Base-by-base conservation (phyloP, 2,797 vertebrate species). In the Dendrocincla tyrannina region DNA sequence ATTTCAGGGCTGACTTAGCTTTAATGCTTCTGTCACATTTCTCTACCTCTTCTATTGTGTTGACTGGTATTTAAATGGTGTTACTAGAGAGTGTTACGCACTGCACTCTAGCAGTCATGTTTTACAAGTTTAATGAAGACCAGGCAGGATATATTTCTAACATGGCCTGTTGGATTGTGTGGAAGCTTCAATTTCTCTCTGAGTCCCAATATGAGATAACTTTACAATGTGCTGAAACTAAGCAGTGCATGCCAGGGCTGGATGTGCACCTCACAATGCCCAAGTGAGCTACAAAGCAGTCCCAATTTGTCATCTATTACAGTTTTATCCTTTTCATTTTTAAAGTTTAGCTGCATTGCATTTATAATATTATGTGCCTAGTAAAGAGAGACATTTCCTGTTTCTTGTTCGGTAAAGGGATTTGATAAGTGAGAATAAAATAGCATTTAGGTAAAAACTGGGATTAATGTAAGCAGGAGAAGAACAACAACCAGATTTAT, bases 41-140 rank as follows among this genome's bases (percentile, higher is more conserved):
- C 91, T 68, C 75, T 91, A 46, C 67, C 63, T 92, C 46, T 82
- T 67, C 88, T 83, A 0, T 87, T 85, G 63, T 76, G 53, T 60
- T 91, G 88, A 53, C 52, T 79, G 60, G 37, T 88, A 37, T 93
- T 93, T 94, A 73, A 95, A 88, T 67, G 37, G 44, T 92, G 83
- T 81, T 92, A 46, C 87, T 87, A 93, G 86, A 56, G 53, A 24
- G 50, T 81, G 80, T 67, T 94, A 87, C 6, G 18, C 35, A 27
- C 70, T 67, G 72, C 77, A 70, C 55, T 85, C 63, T 20, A 50
- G 84, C 77, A 85, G 42, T 79, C 67, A 46, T 49, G 70, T 89
- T 95, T 89, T 94, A 85, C 82, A 91, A 94, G 56, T 85, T 93
- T 91, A 89, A 91, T 60, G 88, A 93, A 89, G 88, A 81, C 47